These are phyloP conservation scores for Vidua chalybeata DNA, from an alignment of 2,113 vertebrate species.

Conservation along the genomic window DNA sequence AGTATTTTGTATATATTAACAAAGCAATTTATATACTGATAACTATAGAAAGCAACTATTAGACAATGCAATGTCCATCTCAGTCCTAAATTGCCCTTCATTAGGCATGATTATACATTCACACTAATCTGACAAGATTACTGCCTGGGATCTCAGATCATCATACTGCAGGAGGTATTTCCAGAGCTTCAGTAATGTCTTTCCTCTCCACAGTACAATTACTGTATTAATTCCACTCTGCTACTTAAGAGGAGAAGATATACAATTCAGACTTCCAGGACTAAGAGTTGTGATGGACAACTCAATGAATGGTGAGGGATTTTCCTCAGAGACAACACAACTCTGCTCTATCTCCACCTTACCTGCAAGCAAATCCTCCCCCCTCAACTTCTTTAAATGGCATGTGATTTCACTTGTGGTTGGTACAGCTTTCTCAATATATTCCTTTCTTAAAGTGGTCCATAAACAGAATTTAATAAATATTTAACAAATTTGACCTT, in stretches of 20 bases:
- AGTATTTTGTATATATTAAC: not conserved
- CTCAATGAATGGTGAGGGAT: not conserved
- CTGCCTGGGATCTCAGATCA: not conserved
- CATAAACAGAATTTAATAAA: not conserved
- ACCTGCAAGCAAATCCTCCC: not conserved
- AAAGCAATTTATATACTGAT: not conserved
- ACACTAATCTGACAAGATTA: not conserved
- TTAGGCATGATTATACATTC: not conserved
- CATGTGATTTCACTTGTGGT: not conserved
- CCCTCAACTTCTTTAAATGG: not conserved
- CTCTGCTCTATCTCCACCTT: not conserved
- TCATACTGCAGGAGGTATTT: not conserved
- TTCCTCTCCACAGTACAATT: not conserved
- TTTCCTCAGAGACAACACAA: rapidly evolving
- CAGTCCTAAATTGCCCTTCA: not conserved
- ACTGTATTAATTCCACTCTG: not conserved
- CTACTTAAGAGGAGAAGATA: not conserved
- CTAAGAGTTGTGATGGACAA: not conserved
- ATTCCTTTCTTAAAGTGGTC: not conserved
- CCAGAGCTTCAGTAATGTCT: not conserved
- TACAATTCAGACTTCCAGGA: not conserved
- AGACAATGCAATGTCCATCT: not conserved
- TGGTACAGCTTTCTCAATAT: not conserved
- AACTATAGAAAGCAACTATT: not conserved
- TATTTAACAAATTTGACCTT: not conserved